phyloP scores from a whole-genome alignment of 2,113 vertebrate species.

The Albula glossodonta region DNA sequence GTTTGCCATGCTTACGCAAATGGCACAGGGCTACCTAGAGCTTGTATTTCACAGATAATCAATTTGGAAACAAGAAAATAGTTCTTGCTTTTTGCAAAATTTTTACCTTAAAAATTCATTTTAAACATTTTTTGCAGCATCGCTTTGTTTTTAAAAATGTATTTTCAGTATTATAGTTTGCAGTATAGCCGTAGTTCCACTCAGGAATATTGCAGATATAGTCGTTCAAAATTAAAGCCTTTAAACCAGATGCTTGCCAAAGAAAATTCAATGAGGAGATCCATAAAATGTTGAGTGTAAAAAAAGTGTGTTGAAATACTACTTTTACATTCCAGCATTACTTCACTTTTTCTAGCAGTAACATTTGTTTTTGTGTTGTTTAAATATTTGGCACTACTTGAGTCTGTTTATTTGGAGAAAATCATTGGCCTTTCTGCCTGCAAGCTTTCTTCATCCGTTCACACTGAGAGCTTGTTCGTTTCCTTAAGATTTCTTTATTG shows the following conservation, averaged over 20 bases:
- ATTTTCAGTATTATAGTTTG: too few relatives aligned
- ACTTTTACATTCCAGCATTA: not conserved
- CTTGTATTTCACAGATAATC: not conserved
- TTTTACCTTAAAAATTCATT: too few relatives aligned
- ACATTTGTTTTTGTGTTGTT: conserved; percentile 25
- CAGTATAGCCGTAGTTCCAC: too few relatives aligned
- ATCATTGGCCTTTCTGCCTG: conserved; percentile 42
- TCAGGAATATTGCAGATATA: too few relatives aligned
- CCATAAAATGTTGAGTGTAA: too few relatives aligned
- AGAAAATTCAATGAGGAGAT: too few relatives aligned
- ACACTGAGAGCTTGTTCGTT: conserved; percentile 37
- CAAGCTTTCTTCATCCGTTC: conserved; percentile 29
- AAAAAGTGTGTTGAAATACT: not conserved
- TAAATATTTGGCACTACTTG: conserved; percentile 37
- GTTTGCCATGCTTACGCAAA: not conserved
- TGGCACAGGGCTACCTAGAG: not conserved
- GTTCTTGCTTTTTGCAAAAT: too few relatives aligned
- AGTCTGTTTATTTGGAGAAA: conserved; percentile 40
- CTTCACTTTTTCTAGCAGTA: not conserved
- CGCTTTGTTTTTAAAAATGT: too few relatives aligned
- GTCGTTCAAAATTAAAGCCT: too few relatives aligned
- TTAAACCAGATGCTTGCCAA: too few relatives aligned
- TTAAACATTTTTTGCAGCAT: too few relatives aligned
- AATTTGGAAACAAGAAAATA: not conserved
- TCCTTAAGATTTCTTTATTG: conserved; percentile 43